Base-by-base conservation (phyloP, 2,113 vertebrate genomes). In the Capricornis sumatraensis region DNA sequence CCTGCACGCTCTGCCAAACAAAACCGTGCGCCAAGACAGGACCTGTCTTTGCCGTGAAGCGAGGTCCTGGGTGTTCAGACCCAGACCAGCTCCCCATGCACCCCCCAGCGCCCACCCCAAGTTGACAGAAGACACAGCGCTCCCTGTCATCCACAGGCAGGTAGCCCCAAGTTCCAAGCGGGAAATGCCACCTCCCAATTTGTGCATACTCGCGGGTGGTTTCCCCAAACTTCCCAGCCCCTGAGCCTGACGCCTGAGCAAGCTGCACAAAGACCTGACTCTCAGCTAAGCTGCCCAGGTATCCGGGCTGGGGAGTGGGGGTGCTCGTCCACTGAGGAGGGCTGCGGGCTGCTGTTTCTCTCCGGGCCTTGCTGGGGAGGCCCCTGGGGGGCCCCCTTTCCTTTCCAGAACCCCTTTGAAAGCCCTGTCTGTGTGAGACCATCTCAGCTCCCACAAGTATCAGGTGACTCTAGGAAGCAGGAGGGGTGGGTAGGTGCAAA, bases 381-480 rank as follows among this genome's bases (percentile, higher is more conserved):
- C 99, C 99, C 98, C 99, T 78, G 96, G 98, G 98, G 99, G 98
- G 98, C 98, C 99, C 99, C 99, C 98, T 98, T 98, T 98, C 99
- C 98, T 99, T 99, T 99, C 99, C 99, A 99, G 99, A 99, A 98
- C 99, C 99, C 99, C 99, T 99, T 99, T 99, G 98, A 99, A 99
- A 99, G 99, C 99, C 99, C 99, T 99, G 99, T 99, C 99, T 98
- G 98, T 99, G 98, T 94, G 98, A 99, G 99, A 99, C 99, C 99
- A 98, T 99, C 97, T 98, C 97, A 89, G 99, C 99, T 99, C 99
- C 99, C 99, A 99, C 99, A 99, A 98, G 99, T 99, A 99, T 99
- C 99, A 98, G 99, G 99, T 99, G 99, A 99, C 99, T 6, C 96
- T 94, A 97, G 97, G 97, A 98, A 98, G 97, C 97, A 98, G 98